Conservation (phyloP, 2,113 vertebrate genomes). For the Triplophysa rosa region DNA sequence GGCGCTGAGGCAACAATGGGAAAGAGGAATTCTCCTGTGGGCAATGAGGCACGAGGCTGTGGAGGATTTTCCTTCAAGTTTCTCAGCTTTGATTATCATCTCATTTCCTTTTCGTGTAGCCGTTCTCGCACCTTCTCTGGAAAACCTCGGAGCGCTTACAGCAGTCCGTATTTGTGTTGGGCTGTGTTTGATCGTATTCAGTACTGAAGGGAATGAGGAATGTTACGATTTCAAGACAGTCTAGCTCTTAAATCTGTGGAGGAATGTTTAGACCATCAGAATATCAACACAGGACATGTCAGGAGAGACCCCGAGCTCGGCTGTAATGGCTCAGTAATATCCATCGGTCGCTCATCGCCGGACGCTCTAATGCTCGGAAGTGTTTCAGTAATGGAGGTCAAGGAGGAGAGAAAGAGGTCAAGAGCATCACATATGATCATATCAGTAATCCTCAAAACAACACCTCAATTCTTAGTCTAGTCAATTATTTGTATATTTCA, state of each 20-base stretch:
- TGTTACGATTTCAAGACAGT: slow-evolving; percentile 11
- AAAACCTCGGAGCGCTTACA: not conserved
- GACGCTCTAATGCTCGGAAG: slow-evolving; percentile 60
- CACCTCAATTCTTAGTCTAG: no score
- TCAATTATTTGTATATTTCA: no score
- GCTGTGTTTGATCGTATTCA: not conserved
- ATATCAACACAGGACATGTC: slow-evolving; percentile 39
- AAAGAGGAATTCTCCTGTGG: slow-evolving; percentile 10
- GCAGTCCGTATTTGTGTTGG: not conserved
- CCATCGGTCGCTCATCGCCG: slow-evolving; percentile 59
- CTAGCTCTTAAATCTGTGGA: not conserved
- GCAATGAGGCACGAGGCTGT: not conserved
- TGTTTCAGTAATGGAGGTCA: not conserved
- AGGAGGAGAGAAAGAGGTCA: not conserved
- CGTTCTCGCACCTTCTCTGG: not conserved
- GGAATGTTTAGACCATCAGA: slow-evolving; percentile 27
- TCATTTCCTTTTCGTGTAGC: not conserved
- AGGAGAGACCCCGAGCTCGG: slow-evolving; percentile 19
- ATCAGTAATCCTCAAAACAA: no score
- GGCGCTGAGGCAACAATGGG: slow-evolving; percentile 21
- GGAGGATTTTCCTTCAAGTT: not conserved
- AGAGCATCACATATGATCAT: no score
- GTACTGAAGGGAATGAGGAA: not conserved
- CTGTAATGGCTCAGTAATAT: slow-evolving; percentile 39
- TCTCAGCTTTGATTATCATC: not conserved